phyloP scores from a whole-genome alignment of 2,797 vertebrate species.

The Gadopsis bispinosus region DNA sequence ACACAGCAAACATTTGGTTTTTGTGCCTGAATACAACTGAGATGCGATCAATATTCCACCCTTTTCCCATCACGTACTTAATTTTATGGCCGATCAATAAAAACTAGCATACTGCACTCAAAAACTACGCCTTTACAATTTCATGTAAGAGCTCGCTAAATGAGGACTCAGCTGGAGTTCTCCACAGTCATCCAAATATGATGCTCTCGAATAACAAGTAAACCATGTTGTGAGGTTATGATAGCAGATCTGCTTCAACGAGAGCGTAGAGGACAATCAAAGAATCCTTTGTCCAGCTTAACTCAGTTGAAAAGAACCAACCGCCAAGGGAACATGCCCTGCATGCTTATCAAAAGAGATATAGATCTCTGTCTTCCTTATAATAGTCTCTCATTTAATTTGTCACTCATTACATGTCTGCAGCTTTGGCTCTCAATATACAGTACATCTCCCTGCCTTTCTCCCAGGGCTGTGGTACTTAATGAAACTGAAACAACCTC shows the following conservation, averaged over 20 bases:
- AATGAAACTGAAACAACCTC: slow-evolving; percentile 57
- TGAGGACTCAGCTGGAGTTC: slow-evolving; percentile 47
- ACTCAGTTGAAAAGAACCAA: slow-evolving; percentile 36
- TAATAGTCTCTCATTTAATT: slow-evolving; percentile 51
- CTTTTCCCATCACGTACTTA: slow-evolving; percentile 43
- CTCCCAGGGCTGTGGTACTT: slow-evolving; percentile 30
- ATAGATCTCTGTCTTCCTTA: slow-evolving; percentile 36
- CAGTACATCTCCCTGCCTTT: slow-evolving; percentile 26
- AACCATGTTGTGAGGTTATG: slow-evolving; percentile 21
- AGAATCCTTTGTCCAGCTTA: slow-evolving; percentile 34
- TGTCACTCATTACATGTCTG: slow-evolving; percentile 53
- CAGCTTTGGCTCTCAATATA: slow-evolving; percentile 46
- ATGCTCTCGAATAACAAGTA: slow-evolving; percentile 44
- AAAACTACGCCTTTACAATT: slow-evolving; percentile 37
- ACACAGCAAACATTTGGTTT: slow-evolving; percentile 46
- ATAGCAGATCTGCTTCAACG: slow-evolving; percentile 26
- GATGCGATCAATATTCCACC: slow-evolving; percentile 48
- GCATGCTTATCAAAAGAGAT: slow-evolving; percentile 38
- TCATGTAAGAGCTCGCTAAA: slow-evolving; percentile 46
- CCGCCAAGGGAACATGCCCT: slow-evolving; percentile 30
- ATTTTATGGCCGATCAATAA: slow-evolving; percentile 52
- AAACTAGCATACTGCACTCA: slow-evolving; percentile 39
- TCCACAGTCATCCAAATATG: slow-evolving; percentile 36
- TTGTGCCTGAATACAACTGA: slow-evolving; percentile 35
- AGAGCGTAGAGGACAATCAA: slow-evolving; percentile 46